phyloP scores from a whole-genome alignment of 2,888 invertebrate genomes.

The Drosophila histrio region DNA sequence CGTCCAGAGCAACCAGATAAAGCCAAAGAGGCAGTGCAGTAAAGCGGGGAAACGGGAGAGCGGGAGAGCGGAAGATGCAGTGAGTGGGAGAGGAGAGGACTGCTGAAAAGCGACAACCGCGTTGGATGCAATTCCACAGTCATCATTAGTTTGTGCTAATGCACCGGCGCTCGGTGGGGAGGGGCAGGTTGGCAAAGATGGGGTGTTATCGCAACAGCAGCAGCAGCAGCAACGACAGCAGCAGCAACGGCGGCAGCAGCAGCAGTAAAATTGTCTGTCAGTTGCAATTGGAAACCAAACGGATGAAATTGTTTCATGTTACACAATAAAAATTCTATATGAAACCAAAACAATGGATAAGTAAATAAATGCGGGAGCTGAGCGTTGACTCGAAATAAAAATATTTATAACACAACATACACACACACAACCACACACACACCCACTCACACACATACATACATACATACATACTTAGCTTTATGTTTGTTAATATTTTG shows the following conservation, averaged over 20 bases:
- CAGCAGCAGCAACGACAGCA: not conserved
- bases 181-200: not conserved
- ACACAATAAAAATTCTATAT: constrained; percentile 75
- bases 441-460: not conserved
- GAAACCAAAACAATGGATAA: constrained; percentile 74
- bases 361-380: constrained; percentile 75
- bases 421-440: not conserved
- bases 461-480: constrained; percentile 13
- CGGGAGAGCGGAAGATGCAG: not conserved
- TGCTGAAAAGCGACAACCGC: constrained; percentile 48
- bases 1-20: constrained; percentile 57
- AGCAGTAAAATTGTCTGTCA: constrained; percentile 68
- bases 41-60: too few species aligned
- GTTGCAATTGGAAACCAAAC: constrained; percentile 68
- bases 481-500: constrained; percentile 46
- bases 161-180: constrained; percentile 50
- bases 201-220: constrained; percentile 45
- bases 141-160: constrained; percentile 71
- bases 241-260: constrained; percentile 35
- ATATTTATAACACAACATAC: constrained; percentile 41
- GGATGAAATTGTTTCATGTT: constrained; percentile 71
- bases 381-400: constrained; percentile 69
- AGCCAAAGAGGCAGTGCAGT: constrained; percentile 17
- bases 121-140: constrained; percentile 61
- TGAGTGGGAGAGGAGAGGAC: not conserved